Conservation (phyloP, 2,888 invertebrate genomes). For the Diadegma fenestrale region DNA sequence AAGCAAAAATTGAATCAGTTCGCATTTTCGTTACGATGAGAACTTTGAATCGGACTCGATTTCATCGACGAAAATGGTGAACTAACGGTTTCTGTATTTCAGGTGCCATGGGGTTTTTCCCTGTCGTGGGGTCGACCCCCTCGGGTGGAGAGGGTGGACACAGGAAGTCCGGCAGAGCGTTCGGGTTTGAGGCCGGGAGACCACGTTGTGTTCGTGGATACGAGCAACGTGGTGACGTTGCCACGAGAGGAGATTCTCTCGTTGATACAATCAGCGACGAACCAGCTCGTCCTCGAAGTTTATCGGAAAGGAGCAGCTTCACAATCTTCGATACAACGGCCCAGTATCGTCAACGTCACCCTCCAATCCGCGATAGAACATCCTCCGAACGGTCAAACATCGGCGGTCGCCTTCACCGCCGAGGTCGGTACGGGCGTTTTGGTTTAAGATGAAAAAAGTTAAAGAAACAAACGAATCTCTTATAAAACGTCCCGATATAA, state of each 20-base stretch:
- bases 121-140: conserved; percentile 96
- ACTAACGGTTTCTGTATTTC: conserved; percentile 45
- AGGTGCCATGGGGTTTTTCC: conserved; percentile 89
- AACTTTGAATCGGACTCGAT: too few relatives aligned
- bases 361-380: conserved; percentile 75
- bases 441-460: conserved; percentile 86
- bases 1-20: not conserved
- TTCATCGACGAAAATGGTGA: not conserved
- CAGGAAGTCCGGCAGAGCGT: conserved; percentile 93
- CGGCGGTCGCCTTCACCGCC: conserved; percentile 92
- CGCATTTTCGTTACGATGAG: too few relatives aligned
- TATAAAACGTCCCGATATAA: conserved; percentile 38
- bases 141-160: conserved; percentile 93
- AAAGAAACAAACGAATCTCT: not conserved
- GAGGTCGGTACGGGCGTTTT: conserved; percentile 97
- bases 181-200: conserved; percentile 94
- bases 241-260: conserved; percentile 89
- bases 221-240: conserved; percentile 94
- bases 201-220: conserved; percentile 95
- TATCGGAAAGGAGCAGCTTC: conserved; percentile 79
- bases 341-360: conserved; percentile 79
- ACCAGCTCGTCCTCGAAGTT: conserved; percentile 81
- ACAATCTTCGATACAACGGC: conserved; percentile 76
- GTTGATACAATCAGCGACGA: conserved; percentile 87
- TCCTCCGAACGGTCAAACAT: conserved; percentile 75